phyloP scores from a whole-genome alignment of 2,888 invertebrate genomes.

The Eustalomyia histrio region DNA sequence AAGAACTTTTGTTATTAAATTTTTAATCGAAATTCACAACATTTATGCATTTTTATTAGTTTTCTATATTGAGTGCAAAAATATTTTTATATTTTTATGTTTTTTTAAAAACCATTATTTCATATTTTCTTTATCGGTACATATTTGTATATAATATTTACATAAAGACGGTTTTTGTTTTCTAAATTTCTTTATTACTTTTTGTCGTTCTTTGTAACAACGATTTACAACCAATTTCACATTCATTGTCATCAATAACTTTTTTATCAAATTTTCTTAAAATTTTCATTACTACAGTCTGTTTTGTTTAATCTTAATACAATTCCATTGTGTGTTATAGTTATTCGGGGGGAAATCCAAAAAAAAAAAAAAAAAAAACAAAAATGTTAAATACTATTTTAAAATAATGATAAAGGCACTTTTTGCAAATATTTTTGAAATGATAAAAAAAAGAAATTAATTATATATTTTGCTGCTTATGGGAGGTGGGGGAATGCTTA shows the following conservation, averaged over 20 bases:
- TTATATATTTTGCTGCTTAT: not conserved
- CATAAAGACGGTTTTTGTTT: conserved; percentile 58
- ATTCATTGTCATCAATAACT: conserved; percentile 44
- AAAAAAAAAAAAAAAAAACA: conserved; percentile 9
- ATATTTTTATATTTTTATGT: conserved; percentile 17
- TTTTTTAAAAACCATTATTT: not conserved
- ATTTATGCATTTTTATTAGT: conserved; percentile 9
- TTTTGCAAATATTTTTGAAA: conserved; percentile 30
- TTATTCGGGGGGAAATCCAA: conserved; percentile 22
- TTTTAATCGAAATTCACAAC: conserved; percentile 20
- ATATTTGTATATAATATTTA: conserved; percentile 44
- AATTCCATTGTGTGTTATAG: conserved; percentile 28
- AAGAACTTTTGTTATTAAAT: no score
- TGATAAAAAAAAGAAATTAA: not conserved
- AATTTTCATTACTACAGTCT: conserved; percentile 60
- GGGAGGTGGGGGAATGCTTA: conserved; percentile 8
- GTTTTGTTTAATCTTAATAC: conserved; percentile 43
- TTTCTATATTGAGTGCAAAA: conserved; percentile 48
- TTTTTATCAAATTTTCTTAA: conserved; percentile 38
- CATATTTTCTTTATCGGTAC: conserved; percentile 27
- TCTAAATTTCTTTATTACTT: conserved; percentile 45
- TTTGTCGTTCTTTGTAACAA: conserved; percentile 32
- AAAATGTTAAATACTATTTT: conserved; percentile 11
- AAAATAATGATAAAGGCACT: conserved; percentile 51
- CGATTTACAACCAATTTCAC: conserved; percentile 62